These are phyloP conservation scores for Luehdorfia chinensis DNA, from an alignment of 1,140 invertebrate genomes.

Conservation along the genomic window DNA sequence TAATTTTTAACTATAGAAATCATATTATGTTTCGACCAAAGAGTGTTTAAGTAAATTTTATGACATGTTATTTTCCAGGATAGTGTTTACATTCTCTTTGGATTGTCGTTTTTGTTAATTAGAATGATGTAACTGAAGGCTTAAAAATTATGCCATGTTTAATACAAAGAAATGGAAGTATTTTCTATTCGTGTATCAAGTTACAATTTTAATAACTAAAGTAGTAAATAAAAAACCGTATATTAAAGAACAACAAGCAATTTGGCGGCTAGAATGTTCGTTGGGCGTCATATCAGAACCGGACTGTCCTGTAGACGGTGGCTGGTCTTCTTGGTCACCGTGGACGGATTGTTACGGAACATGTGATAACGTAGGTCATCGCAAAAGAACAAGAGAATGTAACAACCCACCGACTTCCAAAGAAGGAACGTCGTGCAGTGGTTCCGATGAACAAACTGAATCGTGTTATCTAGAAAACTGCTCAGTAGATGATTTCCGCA, in stretches of 20 bases:
- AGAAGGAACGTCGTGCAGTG: conserved; percentile 51
- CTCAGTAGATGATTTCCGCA: conserved; percentile 45
- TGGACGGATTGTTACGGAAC: conserved; percentile 53
- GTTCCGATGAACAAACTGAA: conserved; percentile 48
- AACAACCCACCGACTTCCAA: conserved; percentile 50
- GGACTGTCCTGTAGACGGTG: conserved; percentile 60
- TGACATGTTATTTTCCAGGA: too few relatives aligned
- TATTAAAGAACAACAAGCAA: conserved; percentile 36
- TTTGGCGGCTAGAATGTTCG: conserved; percentile 61
- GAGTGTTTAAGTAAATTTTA: too few relatives aligned
- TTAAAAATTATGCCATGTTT: too few relatives aligned
- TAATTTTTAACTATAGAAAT: too few relatives aligned
- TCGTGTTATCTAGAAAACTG: conserved; percentile 54
- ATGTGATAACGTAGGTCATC: conserved; percentile 53
- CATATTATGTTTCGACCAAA: too few relatives aligned
- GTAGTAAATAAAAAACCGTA: conserved; percentile 42
- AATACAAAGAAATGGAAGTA: background rate
- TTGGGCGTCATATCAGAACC: conserved; percentile 49
- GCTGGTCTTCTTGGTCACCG: conserved; percentile 53
- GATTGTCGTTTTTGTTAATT: too few relatives aligned
- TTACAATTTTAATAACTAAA: background rate
- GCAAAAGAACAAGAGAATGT: conserved; percentile 44
- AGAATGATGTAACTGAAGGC: too few relatives aligned
- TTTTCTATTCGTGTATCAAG: background rate
- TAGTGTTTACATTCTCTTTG: too few relatives aligned